phyloP scores from a whole-genome alignment of 2,797 vertebrate genomes.

The Halcyon leucocephala region DNA sequence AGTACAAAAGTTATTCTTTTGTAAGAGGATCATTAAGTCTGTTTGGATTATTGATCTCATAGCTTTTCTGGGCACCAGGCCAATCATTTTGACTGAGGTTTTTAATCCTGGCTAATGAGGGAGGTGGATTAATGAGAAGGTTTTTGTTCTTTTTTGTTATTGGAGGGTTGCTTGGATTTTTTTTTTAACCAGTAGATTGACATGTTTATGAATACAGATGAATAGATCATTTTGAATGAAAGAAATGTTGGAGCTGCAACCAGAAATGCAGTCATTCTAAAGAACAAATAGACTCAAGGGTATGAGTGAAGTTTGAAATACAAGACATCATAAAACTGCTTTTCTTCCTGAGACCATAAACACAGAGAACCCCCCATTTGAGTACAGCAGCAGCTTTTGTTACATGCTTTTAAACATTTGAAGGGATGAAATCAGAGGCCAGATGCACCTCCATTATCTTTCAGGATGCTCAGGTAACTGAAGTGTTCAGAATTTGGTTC shows the following conservation, averaged over 20 bases:
- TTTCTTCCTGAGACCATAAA: constrained; percentile 37
- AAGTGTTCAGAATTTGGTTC: neutral
- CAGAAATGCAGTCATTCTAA: constrained; percentile 15
- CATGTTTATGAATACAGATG: constrained; percentile 48
- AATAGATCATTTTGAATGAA: constrained; percentile 27
- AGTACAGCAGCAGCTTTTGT: neutral
- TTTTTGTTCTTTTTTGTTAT: constrained; percentile 22
- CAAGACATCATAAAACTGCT: neutral
- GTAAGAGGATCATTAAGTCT: constrained; percentile 56
- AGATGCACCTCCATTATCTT: neutral
- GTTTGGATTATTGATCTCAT: constrained; percentile 64
- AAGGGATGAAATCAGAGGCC: neutral
- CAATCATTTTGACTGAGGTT: constrained; percentile 44
- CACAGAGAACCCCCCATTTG: neutral
- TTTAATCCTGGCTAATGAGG: constrained; percentile 61
- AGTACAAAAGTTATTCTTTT: constrained; percentile 52
- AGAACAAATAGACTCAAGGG: neutral
- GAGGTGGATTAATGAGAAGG: constrained; percentile 17
- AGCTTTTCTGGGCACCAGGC: constrained; percentile 56
- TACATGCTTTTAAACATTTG: neutral
- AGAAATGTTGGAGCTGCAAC: constrained; percentile 14
- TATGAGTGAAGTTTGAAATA: neutral
- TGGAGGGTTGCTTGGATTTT: constrained; percentile 3
- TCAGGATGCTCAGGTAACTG: neutral
- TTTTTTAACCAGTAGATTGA: constrained; percentile 29